Evolutionary conservation across 1,140 invertebrate genomes (phyloP), one percentile per base, ranked within the genome.

Genomic region (Magallana gigas): DNA sequence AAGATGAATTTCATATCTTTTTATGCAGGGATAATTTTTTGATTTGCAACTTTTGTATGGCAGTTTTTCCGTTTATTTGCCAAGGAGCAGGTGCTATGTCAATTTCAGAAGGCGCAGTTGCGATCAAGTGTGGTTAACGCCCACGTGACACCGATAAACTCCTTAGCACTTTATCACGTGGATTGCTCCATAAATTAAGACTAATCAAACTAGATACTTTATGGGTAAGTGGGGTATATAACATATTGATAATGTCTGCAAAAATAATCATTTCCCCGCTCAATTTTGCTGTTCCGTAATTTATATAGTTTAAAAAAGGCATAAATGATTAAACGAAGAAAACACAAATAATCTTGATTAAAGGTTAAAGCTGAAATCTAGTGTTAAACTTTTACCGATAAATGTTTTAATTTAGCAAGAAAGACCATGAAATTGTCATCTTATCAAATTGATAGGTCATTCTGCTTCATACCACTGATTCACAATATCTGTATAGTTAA

Each of bases 51-150:
- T 76, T 12, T 36, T 18, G 9, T 76, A 23, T 18, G 68, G 36
- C 68, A 76, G 68, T 76, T 62, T 11, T 9, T 18, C 14, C 11
- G 68, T 48, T 48, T 76, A 29, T 29, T 76, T 76, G 68, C 68
- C 29, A 76, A 76, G 68, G 36, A 76, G 8, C 68, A 76, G 68
- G 68, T 76, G 68, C 68, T 23, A 11, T 76, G 68, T 76, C 68
- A 76, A 76, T 76, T 76, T 76, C 23, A 76, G 68, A 48, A 76
- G 68, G 68, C 29, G 68, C 68, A 48, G 1, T 76, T 76, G 68
- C 68, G 6, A 76, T 29, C 3, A 36, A 76, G 68, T 29, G 36
- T 18, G 68, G 68, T 76, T 76, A 29, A 76, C 68, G 68, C 68
- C 68, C 68, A 76, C 68, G 23, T 76, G 68, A 11, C 23, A 29